Percentiles rank a stretch among this genome's conserved stretches.
Conservation (phyloP, 1,140 invertebrate species). For the Solenopsis fugax region DNA sequence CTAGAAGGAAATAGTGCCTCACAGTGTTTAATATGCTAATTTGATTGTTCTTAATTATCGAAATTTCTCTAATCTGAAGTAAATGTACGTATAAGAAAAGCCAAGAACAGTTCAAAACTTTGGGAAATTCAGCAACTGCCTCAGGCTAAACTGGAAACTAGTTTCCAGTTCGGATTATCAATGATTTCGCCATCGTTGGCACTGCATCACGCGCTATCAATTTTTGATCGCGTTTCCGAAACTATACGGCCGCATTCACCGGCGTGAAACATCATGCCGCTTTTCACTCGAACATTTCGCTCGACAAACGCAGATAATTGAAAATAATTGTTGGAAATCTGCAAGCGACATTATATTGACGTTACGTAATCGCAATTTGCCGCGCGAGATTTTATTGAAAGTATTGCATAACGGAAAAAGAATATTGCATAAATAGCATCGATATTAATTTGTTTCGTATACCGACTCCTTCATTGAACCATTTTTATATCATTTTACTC, state of each 20-base stretch:
- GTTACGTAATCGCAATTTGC: conserved; percentile 16
- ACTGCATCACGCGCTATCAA: conserved; percentile 46
- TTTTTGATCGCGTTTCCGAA: conserved; percentile 57
- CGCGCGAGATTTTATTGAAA: not conserved
- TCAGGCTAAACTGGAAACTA: conserved; percentile 47
- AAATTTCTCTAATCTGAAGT: conserved; percentile 16
- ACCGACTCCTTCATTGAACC: not conserved
- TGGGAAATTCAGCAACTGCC: not conserved
- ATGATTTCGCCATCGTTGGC: conserved; percentile 56
- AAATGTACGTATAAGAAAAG: not conserved
- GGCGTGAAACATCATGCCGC: conserved; percentile 28
- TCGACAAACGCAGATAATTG: conserved; percentile 42
- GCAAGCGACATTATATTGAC: conserved; percentile 8
- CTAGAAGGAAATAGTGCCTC: not conserved
- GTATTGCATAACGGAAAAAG: conserved; percentile 9
- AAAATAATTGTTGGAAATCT: conserved; percentile 19
- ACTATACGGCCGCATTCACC: not conserved
- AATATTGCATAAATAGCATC: not conserved
- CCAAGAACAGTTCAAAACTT: not conserved
- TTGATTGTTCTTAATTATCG: not conserved
- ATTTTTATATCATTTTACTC: not conserved
- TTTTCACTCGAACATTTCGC: conserved; percentile 26
- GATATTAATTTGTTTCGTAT: not conserved
- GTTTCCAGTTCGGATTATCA: conserved; percentile 36
- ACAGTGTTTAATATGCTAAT: conserved; percentile 12